These are phyloP conservation scores for Rhodophaea formosa DNA, from an alignment of 2,888 invertebrate genomes.

Conservation along the genomic window DNA sequence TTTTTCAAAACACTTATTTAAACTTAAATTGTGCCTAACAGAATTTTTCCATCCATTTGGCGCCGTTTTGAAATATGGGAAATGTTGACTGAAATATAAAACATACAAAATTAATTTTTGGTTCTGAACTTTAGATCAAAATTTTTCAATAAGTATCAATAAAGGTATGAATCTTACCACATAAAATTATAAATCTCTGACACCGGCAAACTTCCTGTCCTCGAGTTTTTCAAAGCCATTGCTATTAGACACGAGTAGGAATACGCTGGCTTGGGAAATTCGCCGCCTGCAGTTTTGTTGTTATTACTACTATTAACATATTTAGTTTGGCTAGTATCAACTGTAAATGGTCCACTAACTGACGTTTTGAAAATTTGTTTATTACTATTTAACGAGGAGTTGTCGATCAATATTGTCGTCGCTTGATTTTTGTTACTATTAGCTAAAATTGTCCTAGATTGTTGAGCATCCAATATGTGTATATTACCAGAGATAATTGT, in stretches of 20 bases:
- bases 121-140: no score
- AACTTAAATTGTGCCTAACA: constrained; percentile 96
- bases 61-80: constrained; percentile 99
- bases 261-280: constrained; percentile 97
- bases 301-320: constrained; percentile 62
- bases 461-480: constrained; percentile 76
- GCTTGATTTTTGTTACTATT: constrained; percentile 73
- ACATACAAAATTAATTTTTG: neutral
- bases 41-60: constrained; percentile 99
- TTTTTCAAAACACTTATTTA: constrained; percentile 99
- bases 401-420: constrained; percentile 75
- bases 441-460: constrained; percentile 75
- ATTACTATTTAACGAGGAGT: constrained; percentile 69
- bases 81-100: constrained; percentile 90
- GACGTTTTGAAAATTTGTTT: constrained; percentile 78
- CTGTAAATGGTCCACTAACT: constrained; percentile 60
- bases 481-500: constrained; percentile 79
- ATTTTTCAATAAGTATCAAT: neutral
- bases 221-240: constrained; percentile 97
- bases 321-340: constrained; percentile 68
- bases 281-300: constrained; percentile 71
- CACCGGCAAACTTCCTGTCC: constrained; percentile 96
- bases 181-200: constrained; percentile 99
- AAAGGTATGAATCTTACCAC: constrained; percentile 85
- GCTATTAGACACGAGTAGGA: constrained; percentile 99